Base-by-base conservation (phyloP, 2,888 invertebrate genomes). In the Hydrotaea diabolus region DNA sequence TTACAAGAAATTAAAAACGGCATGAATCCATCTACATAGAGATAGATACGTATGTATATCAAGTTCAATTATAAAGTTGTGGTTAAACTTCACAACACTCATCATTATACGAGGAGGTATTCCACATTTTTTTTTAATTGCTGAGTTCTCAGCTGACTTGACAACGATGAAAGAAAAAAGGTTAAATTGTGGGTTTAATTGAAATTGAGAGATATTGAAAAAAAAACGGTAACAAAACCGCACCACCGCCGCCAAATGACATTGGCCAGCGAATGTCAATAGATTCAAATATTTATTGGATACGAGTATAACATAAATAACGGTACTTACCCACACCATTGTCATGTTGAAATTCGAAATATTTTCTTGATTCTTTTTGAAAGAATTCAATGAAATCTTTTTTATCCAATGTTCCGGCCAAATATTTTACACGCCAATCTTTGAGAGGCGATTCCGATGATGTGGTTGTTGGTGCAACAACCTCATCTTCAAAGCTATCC, bases 391-490 rank as follows among this genome's bases (percentile, higher is more conserved):
- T 89, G 62, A 93, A 89, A 83, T 92, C 92, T 59, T 87, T 88
- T 81, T 89, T 88, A 57, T 88, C 87, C 77, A 92, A 86, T 76
- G 90, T 91, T 64, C 92, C 92, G 73, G 90, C 87, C 82, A 91
- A 92, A 59, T 89, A 89, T 86, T 91, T 92, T 11, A 92, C 88
- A 81, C 92, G 91, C 92, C 93, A 92, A 87, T 92, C 91, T 88
- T 92, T 93, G 15, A 92, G 80, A 13, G 91, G 91, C 23, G 90
- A 89, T 75, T 86, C 89, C 74, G 87, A 86, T 62, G 86, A 87
- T 64, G 85, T 83, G 71, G 88, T 88, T 82, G 88, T 87, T 74
- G 86, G 88, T 85, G 90, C 89, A 79, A 89, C 91, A 82, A 89
- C 89, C 86, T 91, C 91, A 73, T 90, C 90, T 87, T 89, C 90